Percentiles rank a stretch among this genome's conserved stretches.
Evolutionary conservation across 2,113 vertebrate genomes (phyloP).

Genomic region (Promerops cafer): DNA sequence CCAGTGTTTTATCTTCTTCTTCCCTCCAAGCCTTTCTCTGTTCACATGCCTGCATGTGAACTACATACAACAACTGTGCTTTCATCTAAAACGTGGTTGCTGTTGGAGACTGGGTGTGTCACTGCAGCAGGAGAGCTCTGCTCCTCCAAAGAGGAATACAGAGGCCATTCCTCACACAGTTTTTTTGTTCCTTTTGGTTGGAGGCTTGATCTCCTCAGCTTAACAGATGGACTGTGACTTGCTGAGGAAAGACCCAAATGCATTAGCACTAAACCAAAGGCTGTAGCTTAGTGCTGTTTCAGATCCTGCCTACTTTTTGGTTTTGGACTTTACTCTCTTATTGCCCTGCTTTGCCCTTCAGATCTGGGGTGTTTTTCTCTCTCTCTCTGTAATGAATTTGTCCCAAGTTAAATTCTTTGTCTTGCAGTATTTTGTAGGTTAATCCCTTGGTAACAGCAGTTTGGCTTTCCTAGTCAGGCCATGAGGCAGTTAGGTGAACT

Average conservation of each 20-base stretch:
- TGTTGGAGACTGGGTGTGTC: background rate
- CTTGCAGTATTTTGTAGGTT: background rate
- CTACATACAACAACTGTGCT: fast-evolving
- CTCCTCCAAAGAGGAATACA: background rate
- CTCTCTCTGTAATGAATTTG: background rate
- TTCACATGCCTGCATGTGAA: background rate
- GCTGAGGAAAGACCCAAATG: background rate
- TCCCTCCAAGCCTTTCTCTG: background rate
- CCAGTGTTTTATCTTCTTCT: background rate
- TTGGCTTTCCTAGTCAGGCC: background rate
- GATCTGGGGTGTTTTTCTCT: background rate
- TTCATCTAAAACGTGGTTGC: background rate
- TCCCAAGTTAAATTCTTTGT: background rate
- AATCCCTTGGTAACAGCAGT: background rate
- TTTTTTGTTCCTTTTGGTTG: background rate
- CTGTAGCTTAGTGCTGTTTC: background rate
- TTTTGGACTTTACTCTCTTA: background rate
- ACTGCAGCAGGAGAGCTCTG: background rate
- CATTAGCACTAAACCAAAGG: background rate
- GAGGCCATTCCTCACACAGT: background rate
- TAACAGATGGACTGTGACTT: background rate
- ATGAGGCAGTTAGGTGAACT: background rate
- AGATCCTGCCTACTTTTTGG: background rate
- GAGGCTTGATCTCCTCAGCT: background rate
- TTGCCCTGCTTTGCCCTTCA: background rate